Percentiles rank a stretch among this genome's conserved stretches.
Evolutionary conservation across 2,797 vertebrate species (phyloP).

Genomic region (Arnoldichthys spilopterus): DNA sequence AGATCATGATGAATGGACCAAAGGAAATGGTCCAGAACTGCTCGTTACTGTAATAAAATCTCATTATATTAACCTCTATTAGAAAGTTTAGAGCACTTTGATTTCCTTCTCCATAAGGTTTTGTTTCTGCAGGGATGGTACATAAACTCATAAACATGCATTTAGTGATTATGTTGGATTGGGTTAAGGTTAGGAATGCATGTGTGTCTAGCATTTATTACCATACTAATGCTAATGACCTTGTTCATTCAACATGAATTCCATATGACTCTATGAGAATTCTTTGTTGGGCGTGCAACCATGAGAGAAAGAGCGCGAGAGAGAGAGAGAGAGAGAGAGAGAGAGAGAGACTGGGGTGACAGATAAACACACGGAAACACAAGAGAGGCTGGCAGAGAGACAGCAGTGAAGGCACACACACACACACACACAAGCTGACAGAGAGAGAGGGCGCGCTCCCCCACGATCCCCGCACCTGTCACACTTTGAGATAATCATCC

Average conservation of each 20-base stretch:
- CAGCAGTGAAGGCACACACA: constrained; percentile 35
- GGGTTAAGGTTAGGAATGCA: neutral
- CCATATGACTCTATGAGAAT: neutral
- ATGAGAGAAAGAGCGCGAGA: constrained; percentile 20
- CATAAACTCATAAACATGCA: neutral
- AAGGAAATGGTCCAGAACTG: too few relatives aligned
- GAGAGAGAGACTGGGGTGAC: constrained; percentile 16
- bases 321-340: constrained; percentile 30
- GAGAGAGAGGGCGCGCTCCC: constrained; percentile 63
- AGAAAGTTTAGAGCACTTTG: too few relatives aligned
- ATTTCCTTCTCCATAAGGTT: too few relatives aligned
- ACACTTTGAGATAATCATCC: constrained; percentile 96
- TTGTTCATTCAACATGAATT: neutral
- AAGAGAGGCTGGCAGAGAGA: constrained; percentile 56
- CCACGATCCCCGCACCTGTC: constrained; percentile 87
- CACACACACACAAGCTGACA: constrained; percentile 40
- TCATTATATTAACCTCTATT: too few relatives aligned
- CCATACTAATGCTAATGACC: constrained; percentile 7
- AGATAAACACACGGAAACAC: constrained; percentile 64
- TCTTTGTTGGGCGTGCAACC: neutral
- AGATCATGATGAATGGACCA: too few relatives aligned
- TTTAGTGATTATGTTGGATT: neutral
- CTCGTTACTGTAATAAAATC: too few relatives aligned
- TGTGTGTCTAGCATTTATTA: neutral
- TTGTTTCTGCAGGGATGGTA: neutral